Evolutionary conservation across 2,113 vertebrate genomes (phyloP), one percentile per base, ranked within the genome.

Genomic region (Lophura nycthemera): DNA sequence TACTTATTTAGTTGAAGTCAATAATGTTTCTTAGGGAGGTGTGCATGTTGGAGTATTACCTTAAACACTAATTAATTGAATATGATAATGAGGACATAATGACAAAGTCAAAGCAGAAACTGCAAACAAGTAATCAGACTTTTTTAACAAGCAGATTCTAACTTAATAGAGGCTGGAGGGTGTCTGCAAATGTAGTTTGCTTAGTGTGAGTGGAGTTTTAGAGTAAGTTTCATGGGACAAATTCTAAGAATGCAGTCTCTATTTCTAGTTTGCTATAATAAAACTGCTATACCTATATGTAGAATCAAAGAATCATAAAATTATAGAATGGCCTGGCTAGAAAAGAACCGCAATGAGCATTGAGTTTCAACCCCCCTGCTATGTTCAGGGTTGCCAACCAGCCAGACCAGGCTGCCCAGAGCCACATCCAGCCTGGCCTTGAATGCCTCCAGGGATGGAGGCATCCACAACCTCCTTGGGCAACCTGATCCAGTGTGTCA

Each of bases 61-160:
- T 96, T 92, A 42, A 90, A 91, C 27, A 11, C n/a, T 96, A 97
- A 97, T 97, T 98, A 96, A 97, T 97, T 97, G 96, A 96, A 95
- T 98, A 97, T 97, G 95, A 91, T 97, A 97, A 97, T 96, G 83
- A 97, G 93, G 95, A 19, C 96, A 97, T 95, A 85, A 80, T 90
- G 94, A 91, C 96, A 98, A 97, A 97, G 95, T 97, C 97, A 97
- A 96, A 96, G 81, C 59, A 91, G 36, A 67, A 95, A 30, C 43
- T 88, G 82, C 96, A 97, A 97, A 94, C 83, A 91, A 96, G 56
- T 90, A 88, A 93, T 90, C 90, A 91, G 67, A 69, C 81, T 96
- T 84, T 97, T 87, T 93, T 96, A 95, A 80, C 40, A 81, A 84
- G 38, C 32, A 86, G 88, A 82, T 43, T 50, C 32, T 73, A 65